Evolutionary conservation across 2,797 vertebrate species (phyloP), one percentile per base, ranked within the genome.

Genomic region (Enteromius anoplus): DNA sequence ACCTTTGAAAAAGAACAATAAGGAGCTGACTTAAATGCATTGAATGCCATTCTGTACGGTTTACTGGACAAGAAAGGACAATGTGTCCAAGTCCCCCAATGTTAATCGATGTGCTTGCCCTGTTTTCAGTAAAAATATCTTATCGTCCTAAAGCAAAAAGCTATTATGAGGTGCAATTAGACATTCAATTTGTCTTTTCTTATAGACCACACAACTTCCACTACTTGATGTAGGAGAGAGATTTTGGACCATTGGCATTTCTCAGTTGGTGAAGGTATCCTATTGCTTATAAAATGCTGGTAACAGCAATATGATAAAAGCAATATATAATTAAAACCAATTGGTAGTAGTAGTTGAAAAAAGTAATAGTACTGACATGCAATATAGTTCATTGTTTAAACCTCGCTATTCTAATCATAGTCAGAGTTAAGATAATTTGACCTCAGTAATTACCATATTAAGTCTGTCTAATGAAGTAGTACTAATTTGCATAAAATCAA

Each of bases 141-240:
- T 42, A 42, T 42, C n/a, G 42, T 60, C 34, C 73, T 26, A 60
- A 76, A 78, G 26, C 42, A 65, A 78, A 47, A 32, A 14, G 11
- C 60, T 8, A 77, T 64, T 34, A 78, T 47, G 7, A 65, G 60
- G 10, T 78, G 23, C 58, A 65, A 32, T 77, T 23, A 6, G 10
- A 15, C 58, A 62, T 64, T 47, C 15, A 64, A 19, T 32, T 62
- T 2, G 23, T 40, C 5, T 75, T 21, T 23, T 62, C 23, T 45
- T 17, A 26, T n/a, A 21, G 55, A 60, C n/a, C 23, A 29, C 58
- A 29, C 47, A 32, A 77, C 37, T 42, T n/a, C 6, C 8, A 21
- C 37, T 47, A 62, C 1, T 23, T 75, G 10, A 47, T 9, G 15
- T 65, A 65, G 17, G 17, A 64, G 10, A 65, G 1, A 1, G 14